A percentile compares a stretch with the other conserved stretches of the same genome.
phyloP scores from a whole-genome alignment of 2,797 vertebrate species.

The Falco columbarius region DNA sequence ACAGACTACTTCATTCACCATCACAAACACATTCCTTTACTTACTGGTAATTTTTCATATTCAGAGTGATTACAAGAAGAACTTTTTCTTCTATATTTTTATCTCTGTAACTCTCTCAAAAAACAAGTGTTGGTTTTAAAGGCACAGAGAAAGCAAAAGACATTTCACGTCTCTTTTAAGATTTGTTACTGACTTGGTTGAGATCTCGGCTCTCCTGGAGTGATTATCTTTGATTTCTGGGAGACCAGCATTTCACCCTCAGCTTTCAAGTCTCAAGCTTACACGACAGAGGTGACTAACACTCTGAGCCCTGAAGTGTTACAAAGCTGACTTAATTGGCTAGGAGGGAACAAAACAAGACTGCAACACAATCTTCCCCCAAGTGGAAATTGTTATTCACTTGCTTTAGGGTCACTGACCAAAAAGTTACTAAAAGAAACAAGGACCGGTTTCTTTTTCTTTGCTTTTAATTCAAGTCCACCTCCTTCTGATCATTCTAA shows the following conservation, averaged over 20 bases:
- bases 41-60: background rate
- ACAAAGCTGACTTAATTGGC: constrained; percentile 47
- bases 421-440: constrained; percentile 7
- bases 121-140: background rate
- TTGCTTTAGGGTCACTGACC: constrained; percentile 43
- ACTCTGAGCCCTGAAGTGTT: background rate
- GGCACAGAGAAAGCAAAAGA: background rate
- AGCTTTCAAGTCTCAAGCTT: background rate
- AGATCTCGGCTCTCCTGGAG: background rate
- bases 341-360: constrained; percentile 52
- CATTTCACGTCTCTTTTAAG: background rate
- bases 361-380: constrained; percentile 39
- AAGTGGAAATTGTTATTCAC: constrained; percentile 49
- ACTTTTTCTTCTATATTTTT: background rate
- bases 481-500: background rate
- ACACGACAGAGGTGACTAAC: constrained; percentile 50
- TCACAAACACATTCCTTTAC: background rate
- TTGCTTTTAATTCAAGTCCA: constrained; percentile 20
- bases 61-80: background rate
- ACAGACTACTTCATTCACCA: background rate
- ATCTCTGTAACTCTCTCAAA: background rate
- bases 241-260: constrained; percentile 19
- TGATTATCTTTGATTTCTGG: background rate
- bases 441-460: background rate
- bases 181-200: background rate